Conservation (phyloP, 2,888 invertebrate species). For the Emmelina monodactyla region DNA sequence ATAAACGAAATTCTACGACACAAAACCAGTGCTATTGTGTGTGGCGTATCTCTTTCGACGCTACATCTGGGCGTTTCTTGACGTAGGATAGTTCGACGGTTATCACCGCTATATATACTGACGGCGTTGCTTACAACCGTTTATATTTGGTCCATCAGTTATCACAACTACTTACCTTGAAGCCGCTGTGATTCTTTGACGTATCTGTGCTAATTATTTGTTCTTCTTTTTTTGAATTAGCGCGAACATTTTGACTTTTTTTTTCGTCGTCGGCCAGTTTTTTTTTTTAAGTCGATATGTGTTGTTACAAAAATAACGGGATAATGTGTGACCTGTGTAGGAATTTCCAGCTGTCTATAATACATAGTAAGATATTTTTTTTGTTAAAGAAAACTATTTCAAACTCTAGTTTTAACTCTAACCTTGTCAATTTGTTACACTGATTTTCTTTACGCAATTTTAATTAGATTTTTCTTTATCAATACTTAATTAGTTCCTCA, state of each 20-base stretch:
- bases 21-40: too few species aligned
- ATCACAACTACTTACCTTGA: slow-evolving; percentile 62
- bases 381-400: too few species aligned
- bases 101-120: slow-evolving; percentile 60
- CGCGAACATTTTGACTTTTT: too few species aligned
- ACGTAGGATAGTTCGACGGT: slow-evolving; percentile 57
- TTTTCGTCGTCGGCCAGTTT: slow-evolving; percentile 11
- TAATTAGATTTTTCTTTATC: too few species aligned
- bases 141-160: slow-evolving; percentile 56
- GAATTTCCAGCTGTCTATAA: slow-evolving; percentile 47
- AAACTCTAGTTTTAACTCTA: too few species aligned
- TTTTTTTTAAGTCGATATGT: slow-evolving; percentile 35
- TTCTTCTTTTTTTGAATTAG: slow-evolving; percentile 17
- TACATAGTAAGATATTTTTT: slow-evolving; percentile 44
- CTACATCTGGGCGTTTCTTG: slow-evolving; percentile 60
- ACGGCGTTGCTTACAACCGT: slow-evolving; percentile 36
- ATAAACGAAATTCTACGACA: too few species aligned
- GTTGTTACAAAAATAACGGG: slow-evolving; percentile 53
- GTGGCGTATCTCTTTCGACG: too few species aligned
- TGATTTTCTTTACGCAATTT: too few species aligned
- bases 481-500: too few species aligned
- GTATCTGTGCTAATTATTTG: slow-evolving; percentile 31
- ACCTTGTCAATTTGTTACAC: too few species aligned
- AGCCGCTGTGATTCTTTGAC: slow-evolving; percentile 35
- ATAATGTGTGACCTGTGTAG: slow-evolving; percentile 58